These are phyloP conservation scores for Apodemia zela DNA, from an alignment of 2,888 invertebrate species.

Conservation along the genomic window DNA sequence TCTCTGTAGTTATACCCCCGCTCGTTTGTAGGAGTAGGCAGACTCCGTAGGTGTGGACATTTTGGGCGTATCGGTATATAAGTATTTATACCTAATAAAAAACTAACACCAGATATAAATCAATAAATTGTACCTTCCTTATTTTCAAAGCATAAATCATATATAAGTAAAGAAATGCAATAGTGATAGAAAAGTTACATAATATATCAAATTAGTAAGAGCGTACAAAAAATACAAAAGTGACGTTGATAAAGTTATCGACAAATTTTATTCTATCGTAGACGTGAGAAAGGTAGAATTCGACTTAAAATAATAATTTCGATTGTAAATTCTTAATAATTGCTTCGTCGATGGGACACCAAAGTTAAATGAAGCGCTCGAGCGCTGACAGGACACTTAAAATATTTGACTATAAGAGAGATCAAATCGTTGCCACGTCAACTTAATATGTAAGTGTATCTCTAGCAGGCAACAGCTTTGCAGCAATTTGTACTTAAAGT, in stretches of 20 bases:
- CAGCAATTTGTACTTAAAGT: conserved; percentile 31
- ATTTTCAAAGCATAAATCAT: too few species aligned
- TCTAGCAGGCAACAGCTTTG: conserved; percentile 21
- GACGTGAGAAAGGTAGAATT: background rate
- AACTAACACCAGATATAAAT: too few species aligned
- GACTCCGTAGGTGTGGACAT: too few species aligned
- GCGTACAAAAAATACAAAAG: background rate
- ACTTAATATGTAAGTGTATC: conserved; percentile 43
- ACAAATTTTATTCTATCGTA: background rate
- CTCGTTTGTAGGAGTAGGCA: too few species aligned
- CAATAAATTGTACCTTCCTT: too few species aligned
- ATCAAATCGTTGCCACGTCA: conserved; percentile 86
- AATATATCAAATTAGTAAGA: background rate
- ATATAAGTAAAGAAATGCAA: too few species aligned
- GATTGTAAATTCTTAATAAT: conserved; percentile 5
- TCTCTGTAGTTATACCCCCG: too few species aligned
- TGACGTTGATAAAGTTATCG: background rate
- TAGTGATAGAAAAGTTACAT: background rate
- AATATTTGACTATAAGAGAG: conserved; percentile 87
- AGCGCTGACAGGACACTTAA: conserved; percentile 63
- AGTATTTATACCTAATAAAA: too few species aligned
- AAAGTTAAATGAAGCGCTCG: conserved; percentile 40
- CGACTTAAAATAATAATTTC: conserved; percentile 16
- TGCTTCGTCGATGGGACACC: conserved; percentile 36
- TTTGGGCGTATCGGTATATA: too few species aligned